Evolutionary conservation across 2,797 vertebrate species (phyloP), one percentile per base, ranked within the genome.

Genomic region (Molossus molossus): DNA sequence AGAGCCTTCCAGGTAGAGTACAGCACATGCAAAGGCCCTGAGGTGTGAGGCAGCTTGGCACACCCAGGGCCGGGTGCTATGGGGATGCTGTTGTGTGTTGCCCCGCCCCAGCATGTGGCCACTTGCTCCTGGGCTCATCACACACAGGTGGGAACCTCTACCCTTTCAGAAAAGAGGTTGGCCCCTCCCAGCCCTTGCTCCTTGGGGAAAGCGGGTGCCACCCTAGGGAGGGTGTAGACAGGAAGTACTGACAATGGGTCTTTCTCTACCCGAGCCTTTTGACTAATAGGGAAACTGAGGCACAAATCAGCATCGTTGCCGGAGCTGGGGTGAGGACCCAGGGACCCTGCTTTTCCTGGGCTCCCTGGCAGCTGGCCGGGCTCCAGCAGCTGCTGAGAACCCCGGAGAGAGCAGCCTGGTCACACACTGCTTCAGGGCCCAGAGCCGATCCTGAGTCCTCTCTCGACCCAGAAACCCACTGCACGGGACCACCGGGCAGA

Each of bases 31-130:
- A 10, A 53, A 83, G 85, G 82, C n/a, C 3, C 45, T 1, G 13
- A 17, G 48, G 45, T 29, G 1, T 11, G 73, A 27, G 45, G 21
- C 0, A 9, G 29, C 33, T 0, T 40, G n/a, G 69, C n/a, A 15
- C 5, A 8, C 27, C 13, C 8, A 25, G 37, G 73, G 55, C 45
- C 9, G 17, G 27, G 25, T 5, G 23, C 55, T 0, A 0, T 0
- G 17, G 85, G 73, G 25, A 9, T 6, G 8, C 55, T 27, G 20
- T n/a, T 60, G 55, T 10, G 2, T 37, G 87, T 69, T 5, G 8
- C 15, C 64, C 17, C 10, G 0, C 2, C 15, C n/a, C 11, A 37
- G 48, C 6, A 1, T 1, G 1, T 79, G 91, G 69, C 58, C 6
- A 0, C n/a, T 15, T 33, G 18, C 40, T 37, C 55, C 9, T 8